Conservation (phyloP, 2,888 invertebrate species). For the Rhopalosiphum nymphaeae region DNA sequence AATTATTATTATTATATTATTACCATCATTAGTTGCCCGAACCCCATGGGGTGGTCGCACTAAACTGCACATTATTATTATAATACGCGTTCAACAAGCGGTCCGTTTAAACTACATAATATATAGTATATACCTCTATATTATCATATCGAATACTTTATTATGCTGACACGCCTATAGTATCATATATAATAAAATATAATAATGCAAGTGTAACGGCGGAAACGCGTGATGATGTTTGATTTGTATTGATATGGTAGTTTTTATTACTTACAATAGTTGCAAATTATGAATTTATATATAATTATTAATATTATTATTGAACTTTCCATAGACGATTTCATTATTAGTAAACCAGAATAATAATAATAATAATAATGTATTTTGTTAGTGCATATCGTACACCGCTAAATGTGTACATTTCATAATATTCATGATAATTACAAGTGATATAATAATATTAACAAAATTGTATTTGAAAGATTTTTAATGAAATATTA, state of each 20-base stretch:
- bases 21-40: background rate
- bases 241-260: too few relatives aligned
- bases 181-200: background rate
- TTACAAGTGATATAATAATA: background rate
- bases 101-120: background rate
- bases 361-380: background rate
- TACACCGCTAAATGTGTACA: background rate
- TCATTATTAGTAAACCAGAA: background rate
- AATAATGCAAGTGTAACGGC: too few relatives aligned
- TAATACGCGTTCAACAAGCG: background rate
- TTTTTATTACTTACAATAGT: too few relatives aligned
- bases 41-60: background rate
- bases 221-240: too few relatives aligned
- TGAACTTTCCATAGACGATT: background rate
- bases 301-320: background rate
- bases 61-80: background rate
- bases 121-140: background rate
- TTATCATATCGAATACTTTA: background rate
- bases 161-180: background rate
- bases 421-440: background rate
- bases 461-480: background rate
- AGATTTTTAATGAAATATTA: background rate
- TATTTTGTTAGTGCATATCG: background rate
- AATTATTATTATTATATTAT: constrained; percentile 14
- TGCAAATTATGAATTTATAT: background rate